Evolutionary conservation across 2,113 vertebrate species (phyloP).

Genomic region (Scophthalmus maximus): DNA sequence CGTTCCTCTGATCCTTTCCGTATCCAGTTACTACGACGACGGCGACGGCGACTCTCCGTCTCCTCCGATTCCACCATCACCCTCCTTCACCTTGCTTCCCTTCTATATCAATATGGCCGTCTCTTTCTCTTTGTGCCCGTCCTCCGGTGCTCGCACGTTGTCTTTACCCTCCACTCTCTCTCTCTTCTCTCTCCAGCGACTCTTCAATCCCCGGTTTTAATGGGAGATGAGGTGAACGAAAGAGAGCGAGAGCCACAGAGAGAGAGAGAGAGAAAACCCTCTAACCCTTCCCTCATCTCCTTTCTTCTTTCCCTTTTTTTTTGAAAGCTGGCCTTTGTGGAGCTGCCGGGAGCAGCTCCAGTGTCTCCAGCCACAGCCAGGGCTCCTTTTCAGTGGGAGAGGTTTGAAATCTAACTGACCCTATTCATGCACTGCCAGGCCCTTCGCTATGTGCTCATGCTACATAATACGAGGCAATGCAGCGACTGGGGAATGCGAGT

Average conservation of each 20-base stretch:
- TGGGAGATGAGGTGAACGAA: constrained; percentile 69
- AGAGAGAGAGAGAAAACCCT: constrained; percentile 23
- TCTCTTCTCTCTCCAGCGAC: constrained; percentile 52
- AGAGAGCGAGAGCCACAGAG: no score
- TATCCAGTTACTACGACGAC: no score
- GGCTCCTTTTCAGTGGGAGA: constrained; percentile 83
- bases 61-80: constrained; percentile 4
- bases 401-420: constrained; percentile 85
- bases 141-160: constrained; percentile 38
- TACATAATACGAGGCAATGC: constrained; percentile 75
- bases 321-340: constrained; percentile 83
- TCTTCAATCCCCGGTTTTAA: constrained; percentile 50
- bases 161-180: constrained; percentile 32
- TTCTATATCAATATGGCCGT: constrained; percentile 4
- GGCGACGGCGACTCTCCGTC: no score
- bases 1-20: no score
- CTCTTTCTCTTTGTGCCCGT: constrained; percentile 34
- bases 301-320: constrained; percentile 68
- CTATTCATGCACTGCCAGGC: constrained; percentile 84
- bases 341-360: constrained; percentile 77
- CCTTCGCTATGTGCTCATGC: constrained; percentile 74
- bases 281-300: constrained; percentile 68
- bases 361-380: constrained; percentile 77
- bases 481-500: constrained; percentile 73
- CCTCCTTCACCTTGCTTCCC: constrained; percentile 10